A percentile compares a stretch with the other conserved stretches of the same genome.
These are phyloP conservation scores for Drosophila aff. DNA, from an alignment of 1,140 invertebrate species.

Conservation along the genomic window DNA sequence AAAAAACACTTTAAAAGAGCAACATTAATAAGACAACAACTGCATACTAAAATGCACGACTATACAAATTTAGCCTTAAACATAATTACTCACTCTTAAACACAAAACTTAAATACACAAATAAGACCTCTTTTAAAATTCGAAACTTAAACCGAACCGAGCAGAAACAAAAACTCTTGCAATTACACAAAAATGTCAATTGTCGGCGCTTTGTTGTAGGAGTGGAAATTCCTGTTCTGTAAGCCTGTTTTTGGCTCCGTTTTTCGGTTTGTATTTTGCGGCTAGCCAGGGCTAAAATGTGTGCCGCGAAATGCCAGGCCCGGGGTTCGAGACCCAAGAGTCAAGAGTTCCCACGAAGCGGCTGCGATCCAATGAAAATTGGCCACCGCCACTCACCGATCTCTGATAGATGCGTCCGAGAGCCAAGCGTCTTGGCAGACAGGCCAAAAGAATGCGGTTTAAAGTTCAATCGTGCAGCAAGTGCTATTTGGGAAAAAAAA, in stretches of 20 bases:
- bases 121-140: slow-evolving; percentile 13
- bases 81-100: slow-evolving; percentile 4
- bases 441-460: slow-evolving; percentile 75
- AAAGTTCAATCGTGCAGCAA: slow-evolving; percentile 83
- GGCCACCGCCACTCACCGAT: slow-evolving; percentile 56
- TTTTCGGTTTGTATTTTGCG: slow-evolving; percentile 30
- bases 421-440: slow-evolving; percentile 33
- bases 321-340: slow-evolving; percentile 37
- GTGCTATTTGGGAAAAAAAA: slow-evolving; percentile 64
- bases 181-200: slow-evolving; percentile 75
- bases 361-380: slow-evolving; percentile 58
- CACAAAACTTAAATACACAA: slow-evolving; percentile 1
- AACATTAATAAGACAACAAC: neutral
- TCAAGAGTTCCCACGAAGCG: slow-evolving; percentile 74
- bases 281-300: slow-evolving; percentile 67
- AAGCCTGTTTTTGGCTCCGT: slow-evolving; percentile 68
- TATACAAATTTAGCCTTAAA: neutral
- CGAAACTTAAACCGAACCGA: slow-evolving; percentile 4
- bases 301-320: slow-evolving; percentile 76
- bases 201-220: slow-evolving; percentile 70
- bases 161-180: slow-evolving; percentile 38
- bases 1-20: no score
- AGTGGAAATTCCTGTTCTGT: slow-evolving; percentile 82
- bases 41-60: neutral
- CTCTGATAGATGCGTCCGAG: slow-evolving; percentile 69